A percentile compares a stretch with the other conserved stretches of the same genome.
These are phyloP conservation scores for Choloepus didactylus DNA, from an alignment of 2,797 vertebrate genomes.

Conservation along the genomic window DNA sequence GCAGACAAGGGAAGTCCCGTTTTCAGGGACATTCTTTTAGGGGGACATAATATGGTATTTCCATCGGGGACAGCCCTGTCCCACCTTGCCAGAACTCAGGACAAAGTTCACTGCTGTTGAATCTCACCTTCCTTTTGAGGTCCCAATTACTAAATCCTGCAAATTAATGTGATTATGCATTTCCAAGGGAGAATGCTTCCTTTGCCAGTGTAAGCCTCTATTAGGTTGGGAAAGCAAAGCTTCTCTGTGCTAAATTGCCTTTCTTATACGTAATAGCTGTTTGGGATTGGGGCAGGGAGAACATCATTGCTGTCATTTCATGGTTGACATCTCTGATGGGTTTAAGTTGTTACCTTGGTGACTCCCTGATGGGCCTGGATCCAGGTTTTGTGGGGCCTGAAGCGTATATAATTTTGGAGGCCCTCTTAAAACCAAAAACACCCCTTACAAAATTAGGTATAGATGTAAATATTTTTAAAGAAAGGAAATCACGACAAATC, in stretches of 20 bases:
- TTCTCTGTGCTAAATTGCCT: background rate
- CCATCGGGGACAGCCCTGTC: rapidly evolving
- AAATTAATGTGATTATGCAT: background rate
- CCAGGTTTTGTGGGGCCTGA: background rate
- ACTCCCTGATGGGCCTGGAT: background rate
- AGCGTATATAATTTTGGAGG: background rate
- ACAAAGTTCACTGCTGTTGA: background rate
- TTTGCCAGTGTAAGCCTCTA: background rate
- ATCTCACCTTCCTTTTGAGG: background rate
- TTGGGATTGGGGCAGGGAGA: background rate
- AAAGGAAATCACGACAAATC: background rate
- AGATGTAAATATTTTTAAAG: background rate
- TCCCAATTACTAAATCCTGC: background rate
- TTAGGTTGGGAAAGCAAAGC: background rate
- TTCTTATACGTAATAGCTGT: background rate
- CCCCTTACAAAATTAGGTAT: background rate
- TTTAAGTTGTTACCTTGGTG: background rate
- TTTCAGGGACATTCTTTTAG: background rate
- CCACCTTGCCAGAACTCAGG: background rate
- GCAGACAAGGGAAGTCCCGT: too few species aligned
- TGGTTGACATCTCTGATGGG: background rate
- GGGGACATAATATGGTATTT: rapidly evolving
- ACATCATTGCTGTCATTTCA: background rate
- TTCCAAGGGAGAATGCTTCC: background rate
- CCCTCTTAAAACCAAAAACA: constrained; percentile 6